Conservation (phyloP, 2,113 vertebrate species). For the Cyanistes caeruleus region DNA sequence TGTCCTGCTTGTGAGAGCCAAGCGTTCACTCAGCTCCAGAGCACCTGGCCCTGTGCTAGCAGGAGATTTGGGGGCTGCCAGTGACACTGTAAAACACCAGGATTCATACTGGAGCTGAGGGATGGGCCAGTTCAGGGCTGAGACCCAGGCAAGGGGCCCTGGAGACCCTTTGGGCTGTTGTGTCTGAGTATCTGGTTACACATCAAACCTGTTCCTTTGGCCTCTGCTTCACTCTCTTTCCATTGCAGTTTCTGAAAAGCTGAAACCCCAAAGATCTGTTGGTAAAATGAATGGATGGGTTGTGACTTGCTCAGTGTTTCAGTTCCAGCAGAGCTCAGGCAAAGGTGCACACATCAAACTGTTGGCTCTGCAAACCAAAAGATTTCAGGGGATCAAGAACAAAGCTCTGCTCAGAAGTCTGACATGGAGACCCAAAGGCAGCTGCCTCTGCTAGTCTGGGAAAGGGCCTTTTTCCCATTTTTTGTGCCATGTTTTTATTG, state of each 20-base stretch:
- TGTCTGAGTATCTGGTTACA: not conserved
- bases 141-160: not conserved
- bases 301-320: not conserved
- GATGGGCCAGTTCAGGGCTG: not conserved
- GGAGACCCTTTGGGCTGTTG: not conserved
- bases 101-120: not conserved
- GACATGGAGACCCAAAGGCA: not conserved
- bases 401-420: not conserved
- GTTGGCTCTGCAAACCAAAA: constrained; percentile 34
- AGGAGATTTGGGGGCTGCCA: not conserved
- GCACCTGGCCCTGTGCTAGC: not conserved
- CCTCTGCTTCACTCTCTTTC: not conserved
- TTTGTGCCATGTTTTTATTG: not conserved
- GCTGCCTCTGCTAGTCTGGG: not conserved
- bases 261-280: not conserved
- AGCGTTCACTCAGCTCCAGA: not conserved
- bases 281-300: not conserved
- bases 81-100: not conserved
- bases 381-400: not conserved
- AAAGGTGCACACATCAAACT: not conserved
- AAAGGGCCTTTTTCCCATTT: not conserved
- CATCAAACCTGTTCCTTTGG: not conserved
- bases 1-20: not conserved
- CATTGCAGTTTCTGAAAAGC: not conserved
- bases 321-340: not conserved